Conservation (phyloP, 2,888 invertebrate species). For the Lasius fuliginosus region DNA sequence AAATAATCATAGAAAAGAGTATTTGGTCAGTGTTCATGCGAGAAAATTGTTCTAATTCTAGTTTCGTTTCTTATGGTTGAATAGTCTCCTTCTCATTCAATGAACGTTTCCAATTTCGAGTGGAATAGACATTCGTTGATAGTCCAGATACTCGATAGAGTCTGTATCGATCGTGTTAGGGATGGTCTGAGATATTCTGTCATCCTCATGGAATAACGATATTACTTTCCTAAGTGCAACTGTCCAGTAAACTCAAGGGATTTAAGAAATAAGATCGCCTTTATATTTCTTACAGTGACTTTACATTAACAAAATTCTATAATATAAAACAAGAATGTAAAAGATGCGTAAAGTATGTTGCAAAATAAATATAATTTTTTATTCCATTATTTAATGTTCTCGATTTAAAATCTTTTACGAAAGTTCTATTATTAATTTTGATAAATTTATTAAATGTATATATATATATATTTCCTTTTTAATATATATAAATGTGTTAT, state of each 20-base stretch:
- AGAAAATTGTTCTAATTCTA: background rate
- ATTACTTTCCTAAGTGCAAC: slow-evolving; percentile 35
- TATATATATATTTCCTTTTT: background rate
- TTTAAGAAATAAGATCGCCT: slow-evolving; percentile 21
- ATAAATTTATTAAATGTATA: background rate
- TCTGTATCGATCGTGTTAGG: slow-evolving; percentile 26
- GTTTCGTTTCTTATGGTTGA: slow-evolving; percentile 12
- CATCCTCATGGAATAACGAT: slow-evolving; percentile 10
- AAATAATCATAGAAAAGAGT: background rate
- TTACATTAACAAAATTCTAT: background rate
- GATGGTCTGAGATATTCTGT: background rate
- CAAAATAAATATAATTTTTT: background rate
- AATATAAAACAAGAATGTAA: background rate
- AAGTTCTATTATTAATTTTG: background rate
- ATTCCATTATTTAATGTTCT: background rate
- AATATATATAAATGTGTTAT: background rate
- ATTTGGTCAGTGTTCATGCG: background rate
- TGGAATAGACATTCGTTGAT: slow-evolving; percentile 34
- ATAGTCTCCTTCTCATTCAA: background rate
- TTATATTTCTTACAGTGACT: slow-evolving; percentile 24
- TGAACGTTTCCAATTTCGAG: slow-evolving; percentile 39
- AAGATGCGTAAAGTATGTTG: background rate
- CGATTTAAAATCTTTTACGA: background rate
- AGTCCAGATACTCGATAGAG: slow-evolving; percentile 36
- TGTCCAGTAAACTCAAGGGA: slow-evolving; percentile 1